Evolutionary conservation across 2,113 vertebrate species (phyloP), one percentile per base, ranked within the genome.

Genomic region (Sinosuthora webbiana): DNA sequence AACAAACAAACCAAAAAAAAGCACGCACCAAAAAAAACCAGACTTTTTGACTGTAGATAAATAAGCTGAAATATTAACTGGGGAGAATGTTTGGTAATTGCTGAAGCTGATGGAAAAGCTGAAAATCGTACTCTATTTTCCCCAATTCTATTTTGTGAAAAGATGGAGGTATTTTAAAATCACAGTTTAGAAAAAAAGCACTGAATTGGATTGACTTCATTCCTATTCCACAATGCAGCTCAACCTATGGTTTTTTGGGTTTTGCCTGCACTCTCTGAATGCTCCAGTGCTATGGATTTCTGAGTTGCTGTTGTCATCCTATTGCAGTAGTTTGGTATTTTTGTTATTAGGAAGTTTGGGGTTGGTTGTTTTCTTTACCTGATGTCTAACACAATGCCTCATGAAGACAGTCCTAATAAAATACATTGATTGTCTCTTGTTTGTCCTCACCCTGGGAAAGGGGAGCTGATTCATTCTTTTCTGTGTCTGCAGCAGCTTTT

Each of bases 161-260:
- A 56, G 15, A 22, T 33, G 7, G 9, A 23, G 2, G 1, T 41
- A 60, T 78, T 50, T 42, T 2, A 3, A 75, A 92, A 39, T 63
- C 10, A 19, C 2, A 4, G 0, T 62, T 69, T 28, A 50, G 21
- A 27, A 75, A 55, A 63, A 62, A 62, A 24, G 9, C 4, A 19
- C 11, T 57, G 31, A 28, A 12, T 15, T 49, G 21, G 3, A 44
- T 28, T 19, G 15, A 13, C 56, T 81, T 60, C 3, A 28, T 64
- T 63, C 56, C 28, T 59, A 3, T 33, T 31, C 6, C 16, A 35
- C 70, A 50, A 2, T 17, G 35, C 30, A 75, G 25, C 16, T 75
- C 68, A 87, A 2, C 6, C 3, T 8, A 0, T 14, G 12, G 2
- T 1, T 23, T 22, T 35, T n/a, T 25, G 19, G 33, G 21, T 7